Base-by-base conservation (phyloP, 2,113 vertebrate genomes). In the Meles meles region DNA sequence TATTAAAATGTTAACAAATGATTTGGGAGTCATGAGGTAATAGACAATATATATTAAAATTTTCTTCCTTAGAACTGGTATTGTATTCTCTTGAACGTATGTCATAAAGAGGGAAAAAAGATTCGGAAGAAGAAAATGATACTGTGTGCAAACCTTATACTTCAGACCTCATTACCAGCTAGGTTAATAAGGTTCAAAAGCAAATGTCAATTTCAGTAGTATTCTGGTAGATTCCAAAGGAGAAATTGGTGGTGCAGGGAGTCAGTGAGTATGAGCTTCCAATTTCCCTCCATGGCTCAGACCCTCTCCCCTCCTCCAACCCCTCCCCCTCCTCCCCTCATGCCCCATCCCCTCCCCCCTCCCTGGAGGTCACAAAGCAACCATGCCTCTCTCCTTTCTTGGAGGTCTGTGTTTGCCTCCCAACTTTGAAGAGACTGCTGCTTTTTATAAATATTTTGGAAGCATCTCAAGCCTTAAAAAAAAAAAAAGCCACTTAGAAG, bases 391-490 rank as follows among this genome's bases (percentile, higher is more conserved):
- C 47, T 11, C 49, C 59, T 77, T 42, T 39, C 86, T 92, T 23
- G 72, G 82, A 92, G 80, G 80, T 97, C 90, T 94, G 31, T 5
- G 65, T 52, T 72, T 57, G 11, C 67, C 76, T 86, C 59, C 17
- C 49, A 17, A 79, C 55, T 81, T 80, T 55, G 59, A 91, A 97
- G 81, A 91, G 31, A 4, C 71, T 95, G 90, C 55, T 97, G 89
- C n/a, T 96, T 94, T 93, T 92, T 95, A 90, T 95, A 96, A 95
- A 80, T 59, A 90, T 74, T 86, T 94, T 97, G 95, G 94, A 97
- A 97, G 77, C 65, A 95, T 97, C 97, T 96, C 52, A 92, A 93
- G 42, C 20, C 71, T 86, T 14, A 15, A 34, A n/a, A 49, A 71
- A 72, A 44, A 49, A 37, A 27, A 84, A 80, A 96, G 44, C 27